Percentiles rank a stretch among this genome's conserved stretches.
Conservation (phyloP, 2,113 vertebrate genomes). For the Silurus meridionalis region DNA sequence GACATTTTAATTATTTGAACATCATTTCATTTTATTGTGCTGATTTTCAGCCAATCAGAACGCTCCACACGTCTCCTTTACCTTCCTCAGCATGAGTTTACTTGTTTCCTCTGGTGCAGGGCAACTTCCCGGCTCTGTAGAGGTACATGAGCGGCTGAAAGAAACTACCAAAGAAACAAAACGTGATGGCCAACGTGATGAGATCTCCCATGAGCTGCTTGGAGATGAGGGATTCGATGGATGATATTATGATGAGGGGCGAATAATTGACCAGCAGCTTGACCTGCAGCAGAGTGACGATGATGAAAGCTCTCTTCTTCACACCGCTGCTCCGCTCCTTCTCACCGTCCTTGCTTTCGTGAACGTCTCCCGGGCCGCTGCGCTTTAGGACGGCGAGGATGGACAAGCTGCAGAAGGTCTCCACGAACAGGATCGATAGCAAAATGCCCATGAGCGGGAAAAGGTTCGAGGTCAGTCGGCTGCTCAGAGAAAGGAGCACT, state of each 20-base stretch:
- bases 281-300: background rate
- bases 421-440: background rate
- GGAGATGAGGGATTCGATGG: background rate
- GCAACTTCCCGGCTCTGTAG: background rate
- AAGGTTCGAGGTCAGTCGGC: background rate
- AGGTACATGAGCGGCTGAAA: constrained; percentile 1
- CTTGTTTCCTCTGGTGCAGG: background rate
- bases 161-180: constrained; percentile 1
- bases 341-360: background rate
- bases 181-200: background rate
- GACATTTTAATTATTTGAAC: background rate
- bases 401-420: background rate
- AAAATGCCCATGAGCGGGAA: background rate
- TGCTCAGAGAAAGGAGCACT: background rate
- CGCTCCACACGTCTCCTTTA: background rate
- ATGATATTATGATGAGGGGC: background rate
- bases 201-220: background rate
- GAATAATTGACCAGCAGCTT: background rate
- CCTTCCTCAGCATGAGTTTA: background rate
- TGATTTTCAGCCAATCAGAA: background rate
- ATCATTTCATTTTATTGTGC: background rate
- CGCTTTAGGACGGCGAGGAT: background rate
- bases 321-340: background rate
- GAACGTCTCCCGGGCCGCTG: background rate
- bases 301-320: background rate